A percentile compares a stretch with the other conserved stretches of the same genome.
Evolutionary conservation across 1,140 invertebrate species (phyloP).

Genomic region (Lasioglossum albipes): DNA sequence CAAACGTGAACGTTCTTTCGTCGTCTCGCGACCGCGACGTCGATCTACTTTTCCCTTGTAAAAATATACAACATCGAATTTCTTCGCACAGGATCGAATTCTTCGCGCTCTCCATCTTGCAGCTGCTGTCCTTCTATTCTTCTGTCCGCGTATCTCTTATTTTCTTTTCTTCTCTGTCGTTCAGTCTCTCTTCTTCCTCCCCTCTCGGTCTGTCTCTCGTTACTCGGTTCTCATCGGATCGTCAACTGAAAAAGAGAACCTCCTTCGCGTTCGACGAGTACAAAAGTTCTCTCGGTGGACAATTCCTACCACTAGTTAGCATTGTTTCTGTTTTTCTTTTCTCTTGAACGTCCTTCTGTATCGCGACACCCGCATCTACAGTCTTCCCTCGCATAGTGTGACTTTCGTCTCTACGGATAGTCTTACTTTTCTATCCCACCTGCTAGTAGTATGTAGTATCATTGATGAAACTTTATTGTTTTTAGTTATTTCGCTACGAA

Average conservation of each 20-base stretch:
- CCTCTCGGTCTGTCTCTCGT: slow-evolving; percentile 32
- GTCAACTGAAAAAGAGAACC: slow-evolving; percentile 54
- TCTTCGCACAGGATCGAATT: slow-evolving; percentile 30
- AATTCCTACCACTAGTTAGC: slow-evolving; percentile 32
- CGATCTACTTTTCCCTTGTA: slow-evolving; percentile 47
- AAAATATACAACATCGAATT: slow-evolving; percentile 57
- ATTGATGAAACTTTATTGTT: no score
- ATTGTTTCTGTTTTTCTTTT: slow-evolving; percentile 43
- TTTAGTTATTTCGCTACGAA: no score
- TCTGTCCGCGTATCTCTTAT: not conserved
- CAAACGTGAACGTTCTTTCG: slow-evolving; percentile 38
- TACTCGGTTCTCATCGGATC: slow-evolving; percentile 29
- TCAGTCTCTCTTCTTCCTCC: not conserved
- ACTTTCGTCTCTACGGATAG: no score
- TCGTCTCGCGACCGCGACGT: slow-evolving; percentile 15
- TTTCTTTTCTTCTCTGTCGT: not conserved
- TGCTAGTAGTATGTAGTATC: no score
- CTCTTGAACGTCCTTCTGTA: not conserved
- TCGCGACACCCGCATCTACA: no score
- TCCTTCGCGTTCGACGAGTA: slow-evolving; percentile 49
- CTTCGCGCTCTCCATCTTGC: not conserved
- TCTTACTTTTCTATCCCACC: no score
- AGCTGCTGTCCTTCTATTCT: not conserved
- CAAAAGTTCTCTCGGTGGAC: slow-evolving; percentile 45
- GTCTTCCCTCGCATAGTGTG: no score